Percentiles rank a stretch among this genome's conserved stretches.
phyloP scores from a whole-genome alignment of 2,113 vertebrate species.

The Crypturellus undulatus region DNA sequence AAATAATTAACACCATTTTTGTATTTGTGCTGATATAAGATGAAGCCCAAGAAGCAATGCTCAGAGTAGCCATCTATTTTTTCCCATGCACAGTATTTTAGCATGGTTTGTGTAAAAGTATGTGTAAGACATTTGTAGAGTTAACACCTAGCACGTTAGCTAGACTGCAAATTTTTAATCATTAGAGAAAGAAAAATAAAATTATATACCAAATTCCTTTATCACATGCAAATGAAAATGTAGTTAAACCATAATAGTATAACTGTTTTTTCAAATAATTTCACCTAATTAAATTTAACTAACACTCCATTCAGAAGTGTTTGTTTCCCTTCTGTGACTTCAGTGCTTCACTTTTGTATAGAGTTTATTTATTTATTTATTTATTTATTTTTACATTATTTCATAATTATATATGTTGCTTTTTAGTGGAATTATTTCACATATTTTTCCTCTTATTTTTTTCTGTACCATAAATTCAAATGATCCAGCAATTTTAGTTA shows the following conservation, averaged over 20 bases:
- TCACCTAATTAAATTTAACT: not conserved
- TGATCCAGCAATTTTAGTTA: not conserved
- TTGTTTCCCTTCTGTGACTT: not conserved
- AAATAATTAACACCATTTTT: not conserved
- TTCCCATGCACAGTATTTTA: not conserved
- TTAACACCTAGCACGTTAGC: not conserved
- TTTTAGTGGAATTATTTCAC: not conserved
- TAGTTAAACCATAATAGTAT: not conserved
- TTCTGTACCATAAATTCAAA: not conserved
- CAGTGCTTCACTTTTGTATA: not conserved
- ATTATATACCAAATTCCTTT: not conserved
- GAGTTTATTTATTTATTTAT: not conserved
- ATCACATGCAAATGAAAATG: not conserved
- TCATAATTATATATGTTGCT: not conserved
- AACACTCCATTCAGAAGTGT: not conserved
- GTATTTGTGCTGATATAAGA: not conserved
- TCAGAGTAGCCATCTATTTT: not conserved
- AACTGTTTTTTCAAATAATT: not conserved
- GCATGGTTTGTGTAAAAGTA: not conserved
- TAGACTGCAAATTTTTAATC: not conserved
- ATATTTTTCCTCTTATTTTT: fast-evolving
- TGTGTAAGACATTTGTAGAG: not conserved
- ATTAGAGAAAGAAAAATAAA: not conserved
- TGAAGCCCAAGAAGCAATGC: not conserved
- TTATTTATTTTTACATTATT: not conserved